Percentiles rank a stretch among this genome's conserved stretches.
Conservation (phyloP, 2,888 invertebrate genomes). For the Lamellibrachia columna region DNA sequence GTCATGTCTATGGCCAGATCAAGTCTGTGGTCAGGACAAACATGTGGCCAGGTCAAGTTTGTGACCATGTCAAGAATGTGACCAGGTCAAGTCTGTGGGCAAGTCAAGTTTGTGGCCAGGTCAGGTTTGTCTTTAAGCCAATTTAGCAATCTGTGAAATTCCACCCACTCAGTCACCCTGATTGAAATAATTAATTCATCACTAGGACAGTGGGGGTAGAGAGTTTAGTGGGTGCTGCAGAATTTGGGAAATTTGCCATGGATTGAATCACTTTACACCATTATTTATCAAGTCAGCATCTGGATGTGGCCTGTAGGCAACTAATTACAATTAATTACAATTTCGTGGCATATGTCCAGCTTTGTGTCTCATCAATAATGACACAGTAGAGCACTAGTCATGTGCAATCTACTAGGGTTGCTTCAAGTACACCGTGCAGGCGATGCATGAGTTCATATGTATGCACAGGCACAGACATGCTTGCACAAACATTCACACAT, state of each 20-base stretch:
- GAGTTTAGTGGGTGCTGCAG: neutral
- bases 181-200: neutral
- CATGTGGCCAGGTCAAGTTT: neutral
- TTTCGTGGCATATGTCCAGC: neutral
- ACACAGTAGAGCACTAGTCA: neutral
- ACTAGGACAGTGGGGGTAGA: neutral
- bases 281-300: conserved; percentile 1
- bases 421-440: neutral
- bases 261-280: neutral
- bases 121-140: neutral
- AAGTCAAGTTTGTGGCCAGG: neutral
- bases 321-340: neutral
- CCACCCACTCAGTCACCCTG: neutral
- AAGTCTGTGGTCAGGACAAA: neutral
- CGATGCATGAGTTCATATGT: neutral
- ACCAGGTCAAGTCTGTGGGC: neutral
- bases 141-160: neutral
- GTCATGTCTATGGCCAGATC: neutral
- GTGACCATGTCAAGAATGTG: neutral
- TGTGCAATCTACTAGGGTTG: neutral
- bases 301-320: neutral
- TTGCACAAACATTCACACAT: neutral
- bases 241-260: neutral
- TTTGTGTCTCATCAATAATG: neutral
- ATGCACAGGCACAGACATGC: neutral